A percentile compares a stretch with the other conserved stretches of the same genome.
These are phyloP conservation scores for Bradypus variegatus DNA, from an alignment of 2,797 vertebrate species.

Conservation along the genomic window DNA sequence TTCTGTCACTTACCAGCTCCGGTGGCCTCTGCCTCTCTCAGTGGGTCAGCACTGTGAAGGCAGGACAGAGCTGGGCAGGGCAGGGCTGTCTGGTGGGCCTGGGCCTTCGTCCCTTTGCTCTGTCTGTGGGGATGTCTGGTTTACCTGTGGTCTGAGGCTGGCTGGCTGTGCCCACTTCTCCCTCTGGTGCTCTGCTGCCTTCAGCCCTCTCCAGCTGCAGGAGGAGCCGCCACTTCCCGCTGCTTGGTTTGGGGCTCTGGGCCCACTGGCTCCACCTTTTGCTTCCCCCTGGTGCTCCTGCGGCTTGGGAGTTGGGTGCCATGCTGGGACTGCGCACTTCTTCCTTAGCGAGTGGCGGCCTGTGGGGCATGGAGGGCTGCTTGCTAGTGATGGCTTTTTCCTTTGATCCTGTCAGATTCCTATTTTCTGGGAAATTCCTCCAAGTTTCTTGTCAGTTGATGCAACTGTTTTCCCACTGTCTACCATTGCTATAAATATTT, in stretches of 20 bases:
- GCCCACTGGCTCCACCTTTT: neutral
- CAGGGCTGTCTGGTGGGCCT: rapidly evolving
- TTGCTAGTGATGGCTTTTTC: rapidly evolving
- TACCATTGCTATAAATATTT: neutral
- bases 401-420: rapidly evolving
- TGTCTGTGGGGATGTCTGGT: too few relatives aligned
- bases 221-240: too few relatives aligned
- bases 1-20: rapidly evolving
- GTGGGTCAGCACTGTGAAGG: neutral
- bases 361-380: rapidly evolving
- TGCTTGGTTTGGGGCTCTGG: neutral
- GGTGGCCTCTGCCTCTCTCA: neutral
- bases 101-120: neutral
- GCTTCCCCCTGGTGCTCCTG: too few relatives aligned
- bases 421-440: neutral
- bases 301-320: neutral
- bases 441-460: rapidly evolving
- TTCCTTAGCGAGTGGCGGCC: rapidly evolving
- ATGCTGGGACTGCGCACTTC: too few relatives aligned
- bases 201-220: neutral
- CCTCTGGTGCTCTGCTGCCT: neutral
- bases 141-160: neutral
- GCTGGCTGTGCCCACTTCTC: neutral
- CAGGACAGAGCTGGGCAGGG: rapidly evolving
- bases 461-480: neutral